Evolutionary conservation across 2,888 invertebrate genomes (phyloP), one percentile per base, ranked within the genome.

Genomic region (Heliothis peltigera): DNA sequence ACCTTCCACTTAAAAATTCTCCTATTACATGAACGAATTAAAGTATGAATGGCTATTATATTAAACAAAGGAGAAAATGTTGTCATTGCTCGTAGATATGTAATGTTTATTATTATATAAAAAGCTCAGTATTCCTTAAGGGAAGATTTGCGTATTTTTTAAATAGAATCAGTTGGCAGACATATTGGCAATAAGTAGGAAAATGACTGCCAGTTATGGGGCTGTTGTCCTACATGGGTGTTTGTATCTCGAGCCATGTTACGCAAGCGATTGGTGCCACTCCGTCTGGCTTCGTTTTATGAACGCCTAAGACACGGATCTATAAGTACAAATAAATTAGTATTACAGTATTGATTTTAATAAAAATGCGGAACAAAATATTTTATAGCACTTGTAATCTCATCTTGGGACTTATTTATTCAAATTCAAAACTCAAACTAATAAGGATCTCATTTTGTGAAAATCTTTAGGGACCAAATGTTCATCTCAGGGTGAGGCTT

Each of bases 261-360:
- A 82, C 75, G 74, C 84, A 89, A 87, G 75, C 72, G 62, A 64
- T 67, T 78, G 91, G 91, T 84, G 92, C 88, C 92, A 69, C 72
- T 70, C 75, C 82, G 92, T 92, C 92, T 92, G 82, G 84, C 77
- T 79, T 79, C 75, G 58, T 81, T 79, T 78, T 79, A 79, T 79
- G 75, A 66, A 76, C 66, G 75, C 72, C 75, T 65, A 57, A 56
- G 39, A 48, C 55, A 18, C 25, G 49, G 71, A 61, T 78, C 63
- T 75, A 70, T 67, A 77, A 77, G 71, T 58, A 71, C 42, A 55
- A 75, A 75, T 47, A 39, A 71, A 74, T 63, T 77, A 70, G 49
- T 60, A 22, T 56, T 42, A 62, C 18, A 17, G 21, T 10, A 22
- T 61, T 49, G 55, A 32, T 52, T 39, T 46, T 46, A 60, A 57